phyloP scores from a whole-genome alignment of 1,140 invertebrate genomes.

The Ectropis grisescens region DNA sequence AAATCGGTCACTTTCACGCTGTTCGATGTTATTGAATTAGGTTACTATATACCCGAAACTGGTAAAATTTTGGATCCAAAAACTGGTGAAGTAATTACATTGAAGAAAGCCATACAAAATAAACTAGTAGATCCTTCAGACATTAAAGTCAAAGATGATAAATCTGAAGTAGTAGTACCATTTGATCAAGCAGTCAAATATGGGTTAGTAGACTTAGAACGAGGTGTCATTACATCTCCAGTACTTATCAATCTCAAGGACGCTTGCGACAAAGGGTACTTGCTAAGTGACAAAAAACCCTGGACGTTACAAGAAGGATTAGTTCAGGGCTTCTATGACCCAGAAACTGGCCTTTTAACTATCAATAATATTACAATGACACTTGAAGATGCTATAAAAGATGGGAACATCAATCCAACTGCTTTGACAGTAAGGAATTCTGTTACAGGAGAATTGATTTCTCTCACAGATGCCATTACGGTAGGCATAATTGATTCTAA shows the following conservation, averaged over 20 bases:
- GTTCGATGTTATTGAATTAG: slow-evolving; percentile 82
- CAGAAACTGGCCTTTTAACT: slow-evolving; percentile 80
- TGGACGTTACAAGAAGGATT: slow-evolving; percentile 89
- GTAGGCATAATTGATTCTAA: slow-evolving; percentile 85
- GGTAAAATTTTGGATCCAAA: slow-evolving; percentile 86
- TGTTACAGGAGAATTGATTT: slow-evolving; percentile 81
- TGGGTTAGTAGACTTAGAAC: slow-evolving; percentile 79
- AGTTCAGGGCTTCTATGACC: slow-evolving; percentile 85
- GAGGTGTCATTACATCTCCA: slow-evolving; percentile 78
- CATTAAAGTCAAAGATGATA: slow-evolving; percentile 82
- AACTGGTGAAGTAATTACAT: slow-evolving; percentile 79
- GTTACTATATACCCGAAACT: slow-evolving; percentile 82
- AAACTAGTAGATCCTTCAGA: slow-evolving; percentile 80
- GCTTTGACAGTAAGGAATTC: slow-evolving; percentile 87
- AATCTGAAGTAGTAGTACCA: slow-evolving; percentile 75
- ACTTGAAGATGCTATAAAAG: slow-evolving; percentile 83
- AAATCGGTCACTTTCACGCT: slow-evolving; percentile 78
- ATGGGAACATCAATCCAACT: slow-evolving; percentile 81
- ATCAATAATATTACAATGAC: slow-evolving; percentile 81
- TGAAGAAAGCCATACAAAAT: slow-evolving; percentile 79
- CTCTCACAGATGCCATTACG: slow-evolving; percentile 85
- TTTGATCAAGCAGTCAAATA: slow-evolving; percentile 78
- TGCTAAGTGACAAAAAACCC: slow-evolving; percentile 81
- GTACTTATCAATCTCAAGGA: slow-evolving; percentile 80
- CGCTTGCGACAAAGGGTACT: slow-evolving; percentile 83